Base-by-base conservation (phyloP, 2,888 invertebrate species). In the Cheiracanthium punctorium region DNA sequence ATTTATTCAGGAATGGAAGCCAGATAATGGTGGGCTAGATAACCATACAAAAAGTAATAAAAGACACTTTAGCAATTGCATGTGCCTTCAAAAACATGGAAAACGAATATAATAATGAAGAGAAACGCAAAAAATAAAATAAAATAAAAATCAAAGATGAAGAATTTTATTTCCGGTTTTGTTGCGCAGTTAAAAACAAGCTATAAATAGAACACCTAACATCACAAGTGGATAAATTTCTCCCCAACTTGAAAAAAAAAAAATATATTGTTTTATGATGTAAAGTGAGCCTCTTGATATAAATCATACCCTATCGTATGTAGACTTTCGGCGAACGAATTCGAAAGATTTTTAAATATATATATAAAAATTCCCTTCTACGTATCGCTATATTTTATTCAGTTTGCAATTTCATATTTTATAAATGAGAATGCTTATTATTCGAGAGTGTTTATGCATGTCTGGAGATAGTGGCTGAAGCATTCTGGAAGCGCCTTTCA, bases 31-130 rank as follows among this genome's bases (percentile, higher is more conserved):
- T 76, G 65, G 52, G 67, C 69, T 32, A 71, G 64, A 64, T 75
- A 33, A 52, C 32, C 58, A 43, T 52, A 72, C 58, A 74, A 67
- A 67, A n/a, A 74, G 79, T 58, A 79, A 85, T 85, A 79, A 85
- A 85, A 85, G 37, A 85, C 74, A 79, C 84, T 85, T 85, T 74
- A 43, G 65, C 79, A 80, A 79, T 85, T 79, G 79, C 69, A 37
- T 79, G 29, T 12, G 37, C 32, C 58, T 29, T 24, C 29, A 28
- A 33, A 73, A 24, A 43, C 12, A 17, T 29, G 24, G n/a, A 30
- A 41, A 7, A 29, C 30, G 74, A 84, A 79, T 69, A 80, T 85
- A 85, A 79, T 85, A 85, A 69, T 32, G 70, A 85, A 84, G 79
- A 84, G 84, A 75, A 77, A 71, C 20, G 32, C n/a, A n/a, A 24